Percentiles rank a stretch among this genome's conserved stretches.
These are phyloP conservation scores for Scomberomorus guttatus DNA, from an alignment of 2,797 vertebrate species.

Conservation along the genomic window DNA sequence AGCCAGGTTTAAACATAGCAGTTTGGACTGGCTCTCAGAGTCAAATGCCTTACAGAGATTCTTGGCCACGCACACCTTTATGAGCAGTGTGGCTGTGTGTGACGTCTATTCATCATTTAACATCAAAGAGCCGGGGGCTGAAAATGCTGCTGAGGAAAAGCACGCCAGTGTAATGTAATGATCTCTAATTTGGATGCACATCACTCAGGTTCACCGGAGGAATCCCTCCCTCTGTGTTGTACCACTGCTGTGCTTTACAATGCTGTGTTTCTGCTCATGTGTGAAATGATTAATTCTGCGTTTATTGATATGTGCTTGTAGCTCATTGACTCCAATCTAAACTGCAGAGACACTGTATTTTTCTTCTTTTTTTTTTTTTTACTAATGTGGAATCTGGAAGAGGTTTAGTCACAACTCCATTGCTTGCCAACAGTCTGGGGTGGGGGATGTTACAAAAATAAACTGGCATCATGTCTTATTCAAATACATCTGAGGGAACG, in stretches of 20 bases:
- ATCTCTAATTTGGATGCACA: conserved; percentile 43
- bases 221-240: conserved; percentile 16
- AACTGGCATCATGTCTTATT: conserved; percentile 77
- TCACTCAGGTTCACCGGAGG: conserved; percentile 33
- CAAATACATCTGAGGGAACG: conserved; percentile 69
- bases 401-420: conserved; percentile 65
- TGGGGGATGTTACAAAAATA: conserved; percentile 73
- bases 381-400: conserved; percentile 60
- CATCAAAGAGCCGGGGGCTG: conserved; percentile 38
- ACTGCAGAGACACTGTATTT: conserved; percentile 34
- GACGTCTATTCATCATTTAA: conserved; percentile 55
- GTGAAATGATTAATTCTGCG: conserved; percentile 21
- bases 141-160: conserved; percentile 40
- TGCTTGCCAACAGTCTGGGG: conserved; percentile 71
- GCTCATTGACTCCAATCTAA: conserved; percentile 33
- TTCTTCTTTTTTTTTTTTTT: conserved; percentile 1
- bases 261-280: not conserved
- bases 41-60: conserved; percentile 43
- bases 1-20: conserved; percentile 43
- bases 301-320: conserved; percentile 45
- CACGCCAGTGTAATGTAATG: conserved; percentile 40
- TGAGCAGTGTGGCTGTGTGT: conserved; percentile 24
- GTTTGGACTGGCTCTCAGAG: conserved; percentile 27
- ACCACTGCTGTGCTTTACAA: conserved; percentile 17
- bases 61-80: conserved; percentile 25